Evolutionary conservation across 23 tunicate genomes (phyloP).

Genomic region (Phallusia fumigata): DNA sequence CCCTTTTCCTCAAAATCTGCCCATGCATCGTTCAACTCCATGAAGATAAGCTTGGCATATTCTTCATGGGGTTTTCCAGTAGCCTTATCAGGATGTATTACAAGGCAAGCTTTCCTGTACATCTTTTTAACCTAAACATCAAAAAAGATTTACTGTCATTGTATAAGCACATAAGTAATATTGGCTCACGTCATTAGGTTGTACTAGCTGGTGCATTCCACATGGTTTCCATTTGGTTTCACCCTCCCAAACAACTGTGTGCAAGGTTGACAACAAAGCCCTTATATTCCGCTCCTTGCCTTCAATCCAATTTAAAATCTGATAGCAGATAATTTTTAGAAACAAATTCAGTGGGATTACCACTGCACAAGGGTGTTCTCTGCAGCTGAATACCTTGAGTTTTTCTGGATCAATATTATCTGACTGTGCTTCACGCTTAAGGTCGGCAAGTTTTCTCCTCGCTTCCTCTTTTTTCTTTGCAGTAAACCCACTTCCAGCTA

Average conservation of each 20-base stretch:
- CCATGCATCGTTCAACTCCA: constrained; percentile 94
- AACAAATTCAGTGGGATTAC: not conserved
- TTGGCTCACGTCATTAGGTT: constrained; percentile 78
- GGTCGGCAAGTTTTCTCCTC: constrained; percentile 68
- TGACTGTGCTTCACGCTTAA: constrained; percentile 72
- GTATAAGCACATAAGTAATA: not conserved
- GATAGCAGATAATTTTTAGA: not conserved
- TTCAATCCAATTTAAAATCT: constrained; percentile 96
- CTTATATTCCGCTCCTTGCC: constrained; percentile 95
- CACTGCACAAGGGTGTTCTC: not conserved
- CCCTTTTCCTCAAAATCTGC: constrained; percentile 98
- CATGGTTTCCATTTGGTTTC: constrained; percentile 89
- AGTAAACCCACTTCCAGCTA: constrained; percentile 78
- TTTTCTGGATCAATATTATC: constrained; percentile 85
- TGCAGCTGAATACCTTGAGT: constrained; percentile 42
- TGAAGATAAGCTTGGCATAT: constrained; percentile 92
- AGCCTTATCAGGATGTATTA: constrained; percentile 96
- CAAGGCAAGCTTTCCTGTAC: constrained; percentile 92
- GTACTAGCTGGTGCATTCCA: constrained; percentile 95
- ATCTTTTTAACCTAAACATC: constrained; percentile 82
- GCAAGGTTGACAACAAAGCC: constrained; percentile 90
- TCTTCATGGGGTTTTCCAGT: constrained; percentile 93
- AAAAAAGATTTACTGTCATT: not conserved
- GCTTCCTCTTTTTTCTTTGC: constrained; percentile 78
- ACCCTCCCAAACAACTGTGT: constrained; percentile 96